Evolutionary conservation across 2,888 invertebrate genomes (phyloP), one percentile per base, ranked within the genome.

Genomic region (Spicauda simplicius): DNA sequence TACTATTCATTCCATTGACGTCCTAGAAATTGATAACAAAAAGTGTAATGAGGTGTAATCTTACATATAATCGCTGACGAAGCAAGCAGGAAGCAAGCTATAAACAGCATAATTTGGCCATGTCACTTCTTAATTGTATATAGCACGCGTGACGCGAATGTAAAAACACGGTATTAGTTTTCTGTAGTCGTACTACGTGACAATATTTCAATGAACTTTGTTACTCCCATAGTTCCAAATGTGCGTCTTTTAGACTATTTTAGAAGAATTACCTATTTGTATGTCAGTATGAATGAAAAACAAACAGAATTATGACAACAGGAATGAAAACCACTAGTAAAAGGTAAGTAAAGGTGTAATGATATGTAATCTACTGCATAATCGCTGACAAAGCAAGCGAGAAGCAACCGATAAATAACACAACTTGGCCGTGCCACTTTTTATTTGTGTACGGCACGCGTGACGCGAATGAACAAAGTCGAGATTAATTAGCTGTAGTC

Each of bases 101-200:
- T 45, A 45, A 45, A 45, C 12, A 45, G n/a, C n/a, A 5, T 0
- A 45, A 45, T 6, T 45, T 45, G 45, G 45, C 45, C 1, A 2
- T 14, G 14, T 45, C 41, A 45, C 45, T 45, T 45, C 45, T 45
- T 45, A 45, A n/a, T 45, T 45, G 45, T 45, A 54, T 60, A 55
- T 56, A 62, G 68, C 59, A 63, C n/a, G 33, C 60, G 60, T 52
- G 60, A 60, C 60, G 52, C 25, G 60, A 60, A 60, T 60, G 33
- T 19, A 48, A 30, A 60, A 52, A 16, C 45, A 25, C 45, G 25
- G 25, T 48, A 59, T 59, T 59, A 48, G 48, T 48, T 59, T 1
- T 11, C 48, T 59, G 48, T 48, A 59, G 10, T 59, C 41, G 18
- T 30, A 50, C 33, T 52, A 60, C 60, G 60, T 60, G 60, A 60